Evolutionary conservation across 1,140 invertebrate genomes (phyloP), one percentile per base, ranked within the genome.

Genomic region (Apis cerana): DNA sequence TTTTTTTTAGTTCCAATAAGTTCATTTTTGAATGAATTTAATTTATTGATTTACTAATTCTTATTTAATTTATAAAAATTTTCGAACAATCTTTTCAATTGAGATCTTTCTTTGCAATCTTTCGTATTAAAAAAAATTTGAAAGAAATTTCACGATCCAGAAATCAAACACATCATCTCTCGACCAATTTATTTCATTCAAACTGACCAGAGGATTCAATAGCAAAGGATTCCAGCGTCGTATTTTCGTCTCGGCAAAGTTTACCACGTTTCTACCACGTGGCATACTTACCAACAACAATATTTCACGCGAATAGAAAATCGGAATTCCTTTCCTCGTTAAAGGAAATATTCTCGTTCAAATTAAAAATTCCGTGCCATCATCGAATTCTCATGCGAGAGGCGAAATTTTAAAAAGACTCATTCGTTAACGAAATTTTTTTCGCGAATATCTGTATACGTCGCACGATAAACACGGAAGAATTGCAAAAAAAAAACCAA

Each of bases 121-220:
- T 10, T 33, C 7, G 8, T 2, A 8, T 11, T 33, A 1, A 15
- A 11, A 9, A 71, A 11, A 59, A 21, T 48, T 56, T n/a, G 48
- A 17, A 19, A 48, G 33, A 9, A 61, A 10, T 43, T 59, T n/a
- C 43, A 17, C 50, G 58, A 58, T 54, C 27, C 27, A 58, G 52
- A 75, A 62, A 62, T 58, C 56, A 62, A 71, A 43, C 19, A 13
- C 15, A 43, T 43, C 33, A 43, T 43, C 5, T 50, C 54, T 75
- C 56, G 59, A 75, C 74, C 74, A 33, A 19, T 64, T 75, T 52
- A 52, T 7, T 54, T 27, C 58, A 27, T 62, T 62, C 54, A 75
- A 81, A 59, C 52, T 50, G 80, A 67, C 72, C 80, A 50, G 59
- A 69, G 69, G 50, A n/a, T n/a, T 72, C 78, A 80, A 62, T 71